Base-by-base conservation (phyloP, 2,888 invertebrate species). In the Agrotis segetum region DNA sequence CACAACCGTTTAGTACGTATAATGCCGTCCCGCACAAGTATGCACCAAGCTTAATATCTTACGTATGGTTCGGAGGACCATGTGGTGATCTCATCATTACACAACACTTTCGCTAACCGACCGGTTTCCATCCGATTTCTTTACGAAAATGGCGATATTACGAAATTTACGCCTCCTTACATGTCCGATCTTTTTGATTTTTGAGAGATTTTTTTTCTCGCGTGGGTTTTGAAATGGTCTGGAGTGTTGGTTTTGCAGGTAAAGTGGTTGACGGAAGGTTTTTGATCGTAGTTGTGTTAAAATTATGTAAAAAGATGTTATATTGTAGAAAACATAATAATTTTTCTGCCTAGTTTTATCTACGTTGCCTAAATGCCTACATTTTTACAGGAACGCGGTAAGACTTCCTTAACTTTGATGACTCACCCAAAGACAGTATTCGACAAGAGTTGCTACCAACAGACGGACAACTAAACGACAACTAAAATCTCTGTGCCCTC, bases 31-130 rank as follows among this genome's bases (percentile, higher is more conserved):
- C 56, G 56, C 11, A 34, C 34, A 14, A 34, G 56, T 56, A n/a
- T 56, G 56, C 17, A 56, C 34, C 34, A n/a, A n/a, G n/a, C 56
- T 34, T 34, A 56, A 67, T 58, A 59, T 64, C 53, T 72, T 64
- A 59, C 64, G 67, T 73, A 55, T 77, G 64, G 65, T 59, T 53
- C n/a, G 7, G 58, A 24, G 50, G 71, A 61, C 63, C 56, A 61
- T 61, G 64, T 56, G 68, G 65, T 85, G 84, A 85, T 78, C 73
- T 85, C 85, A 85, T 74, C 19, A 14, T 85, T 82, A 24, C 68
- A 67, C 21, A 83, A 85, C 63, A 85, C 84, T 85, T 85, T 85
- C 84, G 84, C 84, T 75, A 56, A 17, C 52, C 63, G 62, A 82
- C 85, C 83, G 83, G 85, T 85, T 85, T 65, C 13, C 53, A 49